Base-by-base conservation (phyloP, 1,140 invertebrate genomes). In the Tachypleus tridentatus region DNA sequence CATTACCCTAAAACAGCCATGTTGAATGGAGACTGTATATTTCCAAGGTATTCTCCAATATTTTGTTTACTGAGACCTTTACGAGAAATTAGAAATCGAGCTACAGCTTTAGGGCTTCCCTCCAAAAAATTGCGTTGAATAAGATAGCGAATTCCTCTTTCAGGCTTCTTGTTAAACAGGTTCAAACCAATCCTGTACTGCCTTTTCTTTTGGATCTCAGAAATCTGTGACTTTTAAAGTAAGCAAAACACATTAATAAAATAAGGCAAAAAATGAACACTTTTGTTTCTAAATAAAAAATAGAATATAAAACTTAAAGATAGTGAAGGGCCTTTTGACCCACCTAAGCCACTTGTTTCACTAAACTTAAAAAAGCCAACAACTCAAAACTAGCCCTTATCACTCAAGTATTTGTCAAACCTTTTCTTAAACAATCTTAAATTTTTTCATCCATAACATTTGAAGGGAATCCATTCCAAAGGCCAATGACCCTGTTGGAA, bases 21-120 rank as follows among this genome's bases (percentile, higher is more conserved):
- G 77, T 97, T 98, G 80, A 98, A 98, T 4, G 87, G 83, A 74
- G 87, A 93, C 77, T 96, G 92, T 65, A 98, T 79, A 78, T 98
- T 97, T 4, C 96, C 96, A 59, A 99, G 81, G 79, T 97, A 99
- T 76, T 99, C 96, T 60, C 97, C 97, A 73, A 99, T 98, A 93
- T 97, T 98, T 78, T 98, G 93, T 73, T 97, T 97, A 72, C 93
- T 96, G 4, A 99, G 79, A 0, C 97, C 97, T 77, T 98, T 98
- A 64, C 96, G 83, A 51, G 92, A 91, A 74, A 98, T 93, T 49
- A 99, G 83, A 76, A 99, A 97, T 68, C 89, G 81, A 0, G 97
- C 95, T 0, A 99, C 91, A 6, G 88, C 89, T 66, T 87, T 85
- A 7, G 58, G 7, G 2, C 47, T 59, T 29, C 93, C 91, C 74